Conservation (phyloP, 30 jellyfish, hydroid and myxozoan species). For the Turritopsis dohrnii region DNA sequence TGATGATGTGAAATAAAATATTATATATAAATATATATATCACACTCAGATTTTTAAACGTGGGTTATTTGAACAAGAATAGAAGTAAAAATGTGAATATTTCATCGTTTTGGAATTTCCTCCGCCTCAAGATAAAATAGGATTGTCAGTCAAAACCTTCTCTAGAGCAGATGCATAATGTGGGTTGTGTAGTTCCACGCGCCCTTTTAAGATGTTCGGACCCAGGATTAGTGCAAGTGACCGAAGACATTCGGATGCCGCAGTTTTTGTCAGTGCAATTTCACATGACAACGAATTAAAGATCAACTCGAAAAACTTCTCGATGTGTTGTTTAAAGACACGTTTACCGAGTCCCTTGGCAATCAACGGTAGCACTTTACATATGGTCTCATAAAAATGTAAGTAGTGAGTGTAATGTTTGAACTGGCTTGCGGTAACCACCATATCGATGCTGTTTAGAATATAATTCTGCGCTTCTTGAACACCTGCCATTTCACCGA, state of each 20-base stretch:
- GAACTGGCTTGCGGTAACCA: slow-evolving; percentile 55
- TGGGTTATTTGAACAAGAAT: not conserved
- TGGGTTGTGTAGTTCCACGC: slow-evolving; percentile 76
- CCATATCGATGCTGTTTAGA: slow-evolving; percentile 42
- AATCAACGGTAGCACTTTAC: slow-evolving; percentile 54
- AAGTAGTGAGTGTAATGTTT: slow-evolving; percentile 71
- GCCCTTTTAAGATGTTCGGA: slow-evolving; percentile 75
- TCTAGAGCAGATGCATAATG: slow-evolving; percentile 22
- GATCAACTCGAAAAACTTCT: slow-evolving; percentile 55
- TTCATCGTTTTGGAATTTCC: not conserved
- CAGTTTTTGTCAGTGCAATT: slow-evolving; percentile 77
- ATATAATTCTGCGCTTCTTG: slow-evolving; percentile 39
- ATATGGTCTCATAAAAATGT: slow-evolving; percentile 70
- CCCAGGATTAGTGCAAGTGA: slow-evolving; percentile 51
- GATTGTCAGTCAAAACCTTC: not conserved
- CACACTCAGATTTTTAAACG: no score
- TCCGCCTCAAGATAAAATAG: not conserved
- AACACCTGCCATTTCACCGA: slow-evolving; percentile 54
- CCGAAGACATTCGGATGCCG: slow-evolving; percentile 77
- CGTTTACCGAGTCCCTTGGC: slow-evolving; percentile 83
- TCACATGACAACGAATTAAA: slow-evolving; percentile 72
- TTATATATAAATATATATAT: no score
- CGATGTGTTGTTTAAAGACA: slow-evolving; percentile 63
- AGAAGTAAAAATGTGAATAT: no score
- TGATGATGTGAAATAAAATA: no score